Evolutionary conservation across 2,888 invertebrate species (phyloP), one percentile per base, ranked within the genome.

Genomic region (Salticus scenicus): DNA sequence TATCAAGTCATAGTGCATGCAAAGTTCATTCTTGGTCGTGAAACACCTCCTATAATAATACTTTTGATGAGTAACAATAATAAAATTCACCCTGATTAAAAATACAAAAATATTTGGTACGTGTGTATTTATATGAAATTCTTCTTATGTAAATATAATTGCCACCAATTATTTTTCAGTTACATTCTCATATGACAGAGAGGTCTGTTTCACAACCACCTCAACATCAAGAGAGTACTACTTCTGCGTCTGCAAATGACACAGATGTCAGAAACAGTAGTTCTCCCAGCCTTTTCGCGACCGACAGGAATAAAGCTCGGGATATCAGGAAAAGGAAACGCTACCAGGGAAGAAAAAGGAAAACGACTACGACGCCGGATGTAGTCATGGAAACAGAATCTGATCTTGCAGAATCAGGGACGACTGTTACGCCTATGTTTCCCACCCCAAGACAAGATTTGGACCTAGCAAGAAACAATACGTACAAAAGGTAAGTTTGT

Each of bases 271-370:
- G 24, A 27, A 70, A 70, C 17, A 17, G 24, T 7, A 51, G 28
- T 10, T 27, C 67, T 24, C 83, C 67, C 10, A 77, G 83, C 17
- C 71, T 84, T 12, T 84, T 84, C 42, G 30, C 42, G 5, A 41
- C 83, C 1, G 77, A 84, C 51, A 30, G 83, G 37, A 84, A 72
- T 69, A 84, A 42, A 24, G 83, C 67, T 0, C 76, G 37, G 57
- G 83, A 84, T n/a, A 73, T 84, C 31, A 37, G 83, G 12, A 84
- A 77, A 12, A 77, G 69, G 42, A 71, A 76, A 27, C 66, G 77
- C n/a, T 73, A 73, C 42, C 30, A 41, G 10, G 72, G 73, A 24
- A 67, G 84, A 20, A 37, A 74, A 10, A 76, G 76, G 30, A 83
- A 66, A 33, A 28, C 47, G 1, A 7, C 24, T 17, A 63, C 76